Base-by-base conservation (phyloP, 2,888 invertebrate genomes). In the Eristalis intricaria region DNA sequence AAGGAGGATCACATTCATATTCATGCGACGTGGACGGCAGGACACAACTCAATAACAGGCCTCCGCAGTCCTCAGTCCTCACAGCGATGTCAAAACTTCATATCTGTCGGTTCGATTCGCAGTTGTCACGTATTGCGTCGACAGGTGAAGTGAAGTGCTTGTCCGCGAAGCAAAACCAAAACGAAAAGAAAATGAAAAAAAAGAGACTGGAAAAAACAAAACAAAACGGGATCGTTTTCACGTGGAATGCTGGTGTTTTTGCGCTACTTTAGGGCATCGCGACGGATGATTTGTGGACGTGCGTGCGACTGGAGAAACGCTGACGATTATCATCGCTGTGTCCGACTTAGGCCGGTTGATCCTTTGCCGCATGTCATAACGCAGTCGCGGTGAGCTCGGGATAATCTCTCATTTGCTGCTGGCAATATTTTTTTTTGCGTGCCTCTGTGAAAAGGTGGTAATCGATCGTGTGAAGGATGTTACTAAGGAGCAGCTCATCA, bases 261-360 rank as follows among this genome's bases (percentile, higher is more conserved):
- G 40, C 38, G 40, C 60, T 50, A 58, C 65, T 79, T 60, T 38
- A 19, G 19, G 60, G 4, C 22, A 60, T 32, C 38, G 22, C 66
- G 66, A 58, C 65, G 65, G 74, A 80, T 82, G 85, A 85, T 82
- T 85, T 85, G 82, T 85, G 82, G 61, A 29, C 63, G 73, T 82
- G 85, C 82, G 77, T 75, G 70, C 64, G 64, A 73, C 73, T 58
- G 74, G 77, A 13, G 82, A 64, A 69, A 85, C 64, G 70, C 70
- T 74, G 78, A 70, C 77, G 82, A 82, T 86, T 65, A 86, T 82
- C 78, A 69, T 40, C 60, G 60, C 35, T 13, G 29, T 22, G 35
- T 13, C 40, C 69, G 68, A 43, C 22, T 77, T 64, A 75, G 81
- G 70, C 64, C 74, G 64, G 43, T 43, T 77, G 69, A 76, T 81